Percentiles rank a stretch among this genome's conserved stretches.
phyloP scores from a whole-genome alignment of 2,797 vertebrate species.

The Mormyrus proboscirostris region DNA sequence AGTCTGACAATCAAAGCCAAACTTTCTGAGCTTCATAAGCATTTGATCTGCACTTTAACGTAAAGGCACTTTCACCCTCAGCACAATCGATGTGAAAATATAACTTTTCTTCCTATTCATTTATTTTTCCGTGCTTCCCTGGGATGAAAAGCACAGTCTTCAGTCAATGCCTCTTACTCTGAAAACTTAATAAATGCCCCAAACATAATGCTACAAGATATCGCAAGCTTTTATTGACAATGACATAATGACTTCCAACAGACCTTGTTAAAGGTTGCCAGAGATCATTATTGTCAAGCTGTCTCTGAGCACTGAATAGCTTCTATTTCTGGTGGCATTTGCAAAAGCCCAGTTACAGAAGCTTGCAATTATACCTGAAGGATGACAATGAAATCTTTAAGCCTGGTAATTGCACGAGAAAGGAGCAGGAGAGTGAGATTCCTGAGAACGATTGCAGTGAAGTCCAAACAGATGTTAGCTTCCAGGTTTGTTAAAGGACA shows the following conservation, averaged over 20 bases:
- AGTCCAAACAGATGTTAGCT: not conserved
- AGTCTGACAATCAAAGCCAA: not conserved
- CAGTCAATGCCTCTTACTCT: not conserved
- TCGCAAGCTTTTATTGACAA: not conserved
- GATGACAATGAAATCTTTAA: not conserved
- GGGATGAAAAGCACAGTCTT: not conserved
- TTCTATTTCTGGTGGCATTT: not conserved
- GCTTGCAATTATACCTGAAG: not conserved
- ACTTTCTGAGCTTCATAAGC: not conserved
- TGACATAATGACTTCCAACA: not conserved
- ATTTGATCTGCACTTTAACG: not conserved
- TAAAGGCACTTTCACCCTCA: not conserved
- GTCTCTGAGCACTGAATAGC: not conserved
- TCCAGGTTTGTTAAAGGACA: not conserved
- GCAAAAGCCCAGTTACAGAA: not conserved
- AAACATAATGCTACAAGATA: not conserved
- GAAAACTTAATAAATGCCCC: not conserved
- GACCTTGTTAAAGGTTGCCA: conserved; percentile 5
- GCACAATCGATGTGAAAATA: not conserved
- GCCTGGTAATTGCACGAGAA: not conserved
- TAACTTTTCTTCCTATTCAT: not conserved
- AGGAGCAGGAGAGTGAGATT: not conserved
- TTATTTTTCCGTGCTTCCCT: not conserved
- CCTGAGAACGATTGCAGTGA: not conserved
- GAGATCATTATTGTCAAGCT: not conserved